Evolutionary conservation across 1,140 invertebrate species (phyloP).

Genomic region (Oscheius sp.): DNA sequence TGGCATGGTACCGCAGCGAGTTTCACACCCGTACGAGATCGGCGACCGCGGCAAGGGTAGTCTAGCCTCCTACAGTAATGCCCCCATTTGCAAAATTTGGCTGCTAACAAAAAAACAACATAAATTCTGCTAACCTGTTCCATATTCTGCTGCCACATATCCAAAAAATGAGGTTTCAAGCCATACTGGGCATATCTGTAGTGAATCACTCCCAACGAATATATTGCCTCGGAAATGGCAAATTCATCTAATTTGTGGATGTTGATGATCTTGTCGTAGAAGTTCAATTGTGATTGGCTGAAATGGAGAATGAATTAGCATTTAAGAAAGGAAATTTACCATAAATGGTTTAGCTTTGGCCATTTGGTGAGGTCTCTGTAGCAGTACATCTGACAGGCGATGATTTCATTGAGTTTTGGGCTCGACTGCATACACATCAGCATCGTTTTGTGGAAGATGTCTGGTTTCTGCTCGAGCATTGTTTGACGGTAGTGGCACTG

Average conservation of each 20-base stretch:
- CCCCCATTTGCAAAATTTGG: too few relatives aligned
- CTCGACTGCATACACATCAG: conserved; percentile 54
- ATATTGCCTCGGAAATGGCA: conserved; percentile 27
- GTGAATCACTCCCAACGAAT: conserved; percentile 44
- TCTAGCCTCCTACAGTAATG: too few relatives aligned
- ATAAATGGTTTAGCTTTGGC: conserved; percentile 52
- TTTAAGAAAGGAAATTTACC: conserved; percentile 28
- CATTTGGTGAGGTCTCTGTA: conserved; percentile 53
- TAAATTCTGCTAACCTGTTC: conserved; percentile 37
- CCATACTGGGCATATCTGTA: conserved; percentile 50
- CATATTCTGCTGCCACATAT: conserved; percentile 50
- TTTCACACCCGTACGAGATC: too few relatives aligned
- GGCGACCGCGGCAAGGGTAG: too few relatives aligned
- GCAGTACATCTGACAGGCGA: conserved; percentile 52
- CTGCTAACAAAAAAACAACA: too few relatives aligned
- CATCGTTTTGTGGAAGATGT: conserved; percentile 57
- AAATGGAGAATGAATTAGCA: conserved; percentile 32
- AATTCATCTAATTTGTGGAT: conserved; percentile 44
- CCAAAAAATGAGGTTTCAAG: conserved; percentile 53
- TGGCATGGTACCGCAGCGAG: too few relatives aligned
- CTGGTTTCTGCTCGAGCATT: conserved; percentile 9
- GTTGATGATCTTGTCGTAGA: conserved; percentile 51
- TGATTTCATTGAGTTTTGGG: conserved; percentile 57
- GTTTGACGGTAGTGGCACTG: conserved; percentile 3
- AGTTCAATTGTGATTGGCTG: conserved; percentile 53